Conservation (phyloP, 2,888 invertebrate species). For the Marasmarcha lunaedactyla region DNA sequence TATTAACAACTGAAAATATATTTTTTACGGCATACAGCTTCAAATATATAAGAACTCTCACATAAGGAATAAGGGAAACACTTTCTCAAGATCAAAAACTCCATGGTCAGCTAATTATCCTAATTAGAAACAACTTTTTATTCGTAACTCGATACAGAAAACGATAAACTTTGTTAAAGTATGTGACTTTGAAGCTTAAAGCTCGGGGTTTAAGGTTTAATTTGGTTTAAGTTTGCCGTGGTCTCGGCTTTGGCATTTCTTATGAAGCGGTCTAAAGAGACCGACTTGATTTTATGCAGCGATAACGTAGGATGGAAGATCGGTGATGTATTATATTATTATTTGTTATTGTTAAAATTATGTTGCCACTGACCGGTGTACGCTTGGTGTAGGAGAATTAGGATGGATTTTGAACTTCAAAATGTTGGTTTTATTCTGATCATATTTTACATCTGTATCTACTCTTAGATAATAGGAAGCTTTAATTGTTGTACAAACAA, state of each 20-base stretch:
- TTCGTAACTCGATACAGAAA: conserved; percentile 38
- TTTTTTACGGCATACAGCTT: too few relatives aligned
- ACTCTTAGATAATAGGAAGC: too few relatives aligned
- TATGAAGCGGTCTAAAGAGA: not conserved
- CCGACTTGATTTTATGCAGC: not conserved
- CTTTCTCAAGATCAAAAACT: conserved; percentile 7
- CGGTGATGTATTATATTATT: conserved; percentile 1
- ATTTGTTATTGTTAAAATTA: conserved; percentile 4
- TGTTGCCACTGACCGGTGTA: not conserved
- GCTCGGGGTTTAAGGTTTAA: too few relatives aligned
- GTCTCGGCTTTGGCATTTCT: not conserved
- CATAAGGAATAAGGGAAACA: not conserved
- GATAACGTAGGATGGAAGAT: not conserved
- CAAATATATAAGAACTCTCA: not conserved
- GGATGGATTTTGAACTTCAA: not conserved
- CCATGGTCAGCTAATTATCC: conserved; percentile 36
- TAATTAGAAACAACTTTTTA: conserved; percentile 59
- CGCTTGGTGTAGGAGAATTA: not conserved
- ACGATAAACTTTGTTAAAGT: too few relatives aligned
- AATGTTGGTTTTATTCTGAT: not conserved
- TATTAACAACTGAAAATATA: too few relatives aligned
- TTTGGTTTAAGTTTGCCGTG: too few relatives aligned
- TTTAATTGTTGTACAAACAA: too few relatives aligned
- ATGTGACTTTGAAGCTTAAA: too few relatives aligned
- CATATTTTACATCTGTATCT: too few relatives aligned